A percentile compares a stretch with the other conserved stretches of the same genome.
Evolutionary conservation across 64 coral and sea anemone species (phyloP).

Genomic region (Montipora efflorescens): DNA sequence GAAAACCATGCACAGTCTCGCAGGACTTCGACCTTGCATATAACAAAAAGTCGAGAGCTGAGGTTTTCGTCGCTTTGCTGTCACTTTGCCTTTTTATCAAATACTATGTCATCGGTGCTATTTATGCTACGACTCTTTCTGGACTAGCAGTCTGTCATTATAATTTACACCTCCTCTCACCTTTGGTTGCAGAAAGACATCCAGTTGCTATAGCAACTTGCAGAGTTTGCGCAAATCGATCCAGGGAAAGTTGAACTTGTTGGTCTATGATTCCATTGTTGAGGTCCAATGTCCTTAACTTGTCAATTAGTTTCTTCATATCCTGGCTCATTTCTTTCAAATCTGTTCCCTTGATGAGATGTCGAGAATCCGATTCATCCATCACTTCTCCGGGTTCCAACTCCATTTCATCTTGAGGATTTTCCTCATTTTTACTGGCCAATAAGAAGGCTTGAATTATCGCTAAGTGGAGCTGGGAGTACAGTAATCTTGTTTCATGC

Average conservation of each 20-base stretch:
- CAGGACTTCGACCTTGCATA: too few relatives aligned
- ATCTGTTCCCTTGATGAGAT: slow-evolving; percentile 75
- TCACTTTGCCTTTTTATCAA: too few relatives aligned
- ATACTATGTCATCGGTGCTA: too few relatives aligned
- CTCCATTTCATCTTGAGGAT: slow-evolving; percentile 92
- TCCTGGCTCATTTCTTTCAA: slow-evolving; percentile 53
- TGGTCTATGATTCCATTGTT: slow-evolving; percentile 31
- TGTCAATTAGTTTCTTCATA: slow-evolving; percentile 54
- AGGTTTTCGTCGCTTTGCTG: too few relatives aligned
- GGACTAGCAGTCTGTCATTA: neutral
- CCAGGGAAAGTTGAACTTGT: slow-evolving; percentile 76
- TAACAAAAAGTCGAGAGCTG: too few relatives aligned
- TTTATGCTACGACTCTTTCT: too few relatives aligned
- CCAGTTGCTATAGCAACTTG: slow-evolving; percentile 94
- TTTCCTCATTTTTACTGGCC: slow-evolving; percentile 56
- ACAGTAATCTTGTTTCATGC: slow-evolving; percentile 54
- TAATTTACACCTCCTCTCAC: slow-evolving; percentile 9
- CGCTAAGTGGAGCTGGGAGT: slow-evolving; percentile 84
- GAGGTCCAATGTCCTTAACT: slow-evolving; percentile 37
- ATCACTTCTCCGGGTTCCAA: slow-evolving; percentile 92
- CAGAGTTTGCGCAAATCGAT: slow-evolving; percentile 85
- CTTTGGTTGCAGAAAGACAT: slow-evolving; percentile 79
- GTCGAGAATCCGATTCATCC: slow-evolving; percentile 68
- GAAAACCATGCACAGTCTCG: too few relatives aligned
- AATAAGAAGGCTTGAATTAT: slow-evolving; percentile 85